Evolutionary conservation across 2,113 vertebrate species (phyloP), one percentile per base, ranked within the genome.

Genomic region (pig (Sus scrofa)): DNA sequence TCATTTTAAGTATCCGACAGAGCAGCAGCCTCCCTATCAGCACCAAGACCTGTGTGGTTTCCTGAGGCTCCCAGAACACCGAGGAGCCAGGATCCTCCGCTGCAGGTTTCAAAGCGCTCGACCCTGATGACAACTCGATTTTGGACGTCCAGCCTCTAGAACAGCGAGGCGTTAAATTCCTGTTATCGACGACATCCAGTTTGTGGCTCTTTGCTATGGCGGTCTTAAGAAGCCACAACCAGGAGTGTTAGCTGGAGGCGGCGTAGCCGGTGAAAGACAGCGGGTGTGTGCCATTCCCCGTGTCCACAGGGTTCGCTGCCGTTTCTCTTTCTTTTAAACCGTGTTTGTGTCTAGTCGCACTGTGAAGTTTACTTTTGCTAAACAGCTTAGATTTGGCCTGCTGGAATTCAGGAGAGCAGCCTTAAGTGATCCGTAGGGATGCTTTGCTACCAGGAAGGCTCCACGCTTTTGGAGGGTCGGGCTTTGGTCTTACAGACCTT

Each of bases 1-100:
- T 92, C 34, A 78, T 56, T 84, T 78, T 60, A 92, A 88, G 20
- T 96, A 18, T 79, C 91, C 93, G n/a, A 92, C 95, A 94, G 54
- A 78, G 34, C 27, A 96, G 18, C 13, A 60, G 12, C 50, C 20
- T 32, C 39, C 44, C 94, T 7, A 67, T 86, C 30, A 62, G 56
- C 84, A 84, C 50, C 20, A 37, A 83, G 77, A 84, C 83, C 13
- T 77, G 12, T 54, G 19, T 78, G 32, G 56, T 81, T 94, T 93
- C 22, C 39, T 87, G 14, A 27, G 78, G 11, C 63, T 82, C 24
- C 32, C 60, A 44, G 63, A 95, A 95, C 26, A 32, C 67, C 15
- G 24, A 93, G 91, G 60, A 82, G 26, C 50, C 82, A 56, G 13
- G 63, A 65, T 44, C 54, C 91, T 95, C 50, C 37, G 20, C 24